Evolutionary conservation across 2,888 invertebrate species (phyloP).

Genomic region (Campoletis raptor): DNA sequence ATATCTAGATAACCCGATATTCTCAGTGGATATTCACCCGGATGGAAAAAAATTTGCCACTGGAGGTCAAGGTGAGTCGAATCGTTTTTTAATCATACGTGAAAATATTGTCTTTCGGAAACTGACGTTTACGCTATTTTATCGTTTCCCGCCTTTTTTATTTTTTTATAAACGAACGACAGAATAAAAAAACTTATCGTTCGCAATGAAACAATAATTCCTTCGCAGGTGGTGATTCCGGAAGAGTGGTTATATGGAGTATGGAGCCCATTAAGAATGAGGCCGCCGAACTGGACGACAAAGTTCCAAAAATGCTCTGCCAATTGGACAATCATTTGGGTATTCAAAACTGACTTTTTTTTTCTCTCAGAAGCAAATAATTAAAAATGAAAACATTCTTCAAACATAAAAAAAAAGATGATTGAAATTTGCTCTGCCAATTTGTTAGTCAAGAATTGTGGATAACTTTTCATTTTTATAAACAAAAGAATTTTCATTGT

Average conservation of each 20-base stretch:
- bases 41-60: slow-evolving; percentile 98
- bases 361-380: neutral
- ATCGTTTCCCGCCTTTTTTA: neutral
- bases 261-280: slow-evolving; percentile 93
- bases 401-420: neutral
- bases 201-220: neutral
- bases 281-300: slow-evolving; percentile 91
- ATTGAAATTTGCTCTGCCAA: neutral
- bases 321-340: slow-evolving; percentile 98
- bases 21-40: slow-evolving; percentile 98
- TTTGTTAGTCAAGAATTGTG: too few species aligned
- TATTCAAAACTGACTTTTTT: slow-evolving; percentile 79
- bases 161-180: slow-evolving; percentile 19
- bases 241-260: slow-evolving; percentile 98
- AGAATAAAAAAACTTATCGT: neutral
- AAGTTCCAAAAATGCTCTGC: slow-evolving; percentile 96
- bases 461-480: too few species aligned
- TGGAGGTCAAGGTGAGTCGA: slow-evolving; percentile 91
- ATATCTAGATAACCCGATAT: slow-evolving; percentile 93
- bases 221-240: slow-evolving; percentile 91
- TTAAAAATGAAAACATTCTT: neutral
- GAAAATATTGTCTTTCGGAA: neutral
- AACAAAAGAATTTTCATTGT: too few species aligned
- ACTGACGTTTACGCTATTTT: neutral
- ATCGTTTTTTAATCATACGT: neutral